Base-by-base conservation (phyloP, 1,140 invertebrate species). In the Drosophila bipectinata region DNA sequence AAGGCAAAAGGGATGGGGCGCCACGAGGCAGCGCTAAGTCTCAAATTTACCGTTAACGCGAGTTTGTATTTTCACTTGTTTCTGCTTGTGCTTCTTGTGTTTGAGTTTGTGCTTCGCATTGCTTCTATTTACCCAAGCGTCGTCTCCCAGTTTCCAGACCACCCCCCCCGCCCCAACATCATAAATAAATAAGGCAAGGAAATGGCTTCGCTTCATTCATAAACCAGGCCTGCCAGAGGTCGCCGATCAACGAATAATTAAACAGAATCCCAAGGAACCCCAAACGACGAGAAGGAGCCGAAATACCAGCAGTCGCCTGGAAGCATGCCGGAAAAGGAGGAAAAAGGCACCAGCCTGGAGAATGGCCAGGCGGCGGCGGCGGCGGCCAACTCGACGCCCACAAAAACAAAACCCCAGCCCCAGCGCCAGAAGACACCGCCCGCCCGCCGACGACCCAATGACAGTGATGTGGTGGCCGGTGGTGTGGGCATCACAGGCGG, bases 1-100 rank as follows among this genome's bases (percentile, higher is more conserved):
- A 18, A 18, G 18, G n/a, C 9, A 10, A 26, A 6, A 9, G 21
- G n/a, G 9, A 5, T 15, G 49, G 21, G 39, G 52, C 34, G 59
- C 68, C 74, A 74, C 32, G 54, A 72, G 72, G 56, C 78, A 69
- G 37, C 61, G 68, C 59, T 80, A 85, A 84, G 73, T 60, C 81
- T 85, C 59, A 80, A 85, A 85, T 85, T 85, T 85, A 80, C 49
- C 72, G 80, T 84, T 83, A 83, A 83, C 79, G 52, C 61, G 54
- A 61, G 30, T 74, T 74, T 76, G 61, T 74, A 34, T 55, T 67
- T 62, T 39, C 51, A 61, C 45, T 54, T 62, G 60, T 44, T 49
- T 62, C 52, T 56, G 49, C 51, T 72, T 56, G 28, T 37, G 64
- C 37, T 69, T 18, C 32, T n/a, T 49, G 39, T 77, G 54, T 84